A percentile compares a stretch with the other conserved stretches of the same genome.
These are phyloP conservation scores for Aspidiotus destructor DNA, from an alignment of 2,888 invertebrate species.

Conservation along the genomic window DNA sequence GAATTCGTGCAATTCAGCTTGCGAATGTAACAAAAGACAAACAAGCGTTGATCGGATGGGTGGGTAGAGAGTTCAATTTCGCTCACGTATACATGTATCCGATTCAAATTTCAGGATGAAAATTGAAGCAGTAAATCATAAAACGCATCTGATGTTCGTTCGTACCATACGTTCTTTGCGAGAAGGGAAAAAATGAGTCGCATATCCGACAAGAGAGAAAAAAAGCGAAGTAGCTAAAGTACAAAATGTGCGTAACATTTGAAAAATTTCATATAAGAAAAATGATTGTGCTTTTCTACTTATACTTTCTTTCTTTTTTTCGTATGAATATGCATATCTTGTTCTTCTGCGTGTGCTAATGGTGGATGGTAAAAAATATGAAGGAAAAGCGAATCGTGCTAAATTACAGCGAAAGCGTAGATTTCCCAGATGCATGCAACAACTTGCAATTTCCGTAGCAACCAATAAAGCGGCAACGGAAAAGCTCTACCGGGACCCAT, in stretches of 20 bases:
- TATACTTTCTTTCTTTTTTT: background rate
- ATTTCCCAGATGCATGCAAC: slow-evolving; percentile 35
- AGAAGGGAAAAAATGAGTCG: background rate
- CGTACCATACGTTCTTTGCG: background rate
- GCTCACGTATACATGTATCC: background rate
- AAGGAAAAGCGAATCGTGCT: slow-evolving; percentile 6
- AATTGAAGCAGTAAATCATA: slow-evolving; percentile 34
- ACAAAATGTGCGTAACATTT: too few species aligned
- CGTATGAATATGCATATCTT: too few species aligned
- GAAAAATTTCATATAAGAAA: background rate
- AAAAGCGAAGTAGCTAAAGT: background rate
- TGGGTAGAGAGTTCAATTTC: too few species aligned
- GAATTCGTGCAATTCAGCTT: too few species aligned
- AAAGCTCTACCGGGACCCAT: slow-evolving; percentile 34
- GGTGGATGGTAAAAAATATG: background rate
- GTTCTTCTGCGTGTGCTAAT: background rate
- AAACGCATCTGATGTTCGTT: slow-evolving; percentile 26
- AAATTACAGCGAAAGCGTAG: slow-evolving; percentile 27
- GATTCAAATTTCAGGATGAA: slow-evolving; percentile 7
- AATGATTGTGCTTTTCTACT: background rate
- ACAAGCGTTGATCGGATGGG: too few species aligned
- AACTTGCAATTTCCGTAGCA: slow-evolving; percentile 35
- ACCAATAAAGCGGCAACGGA: slow-evolving; percentile 33
- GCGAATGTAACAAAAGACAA: too few species aligned
- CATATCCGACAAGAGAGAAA: background rate